phyloP scores from a whole-genome alignment of 2,113 vertebrate genomes.

The Isichthys henryi region DNA sequence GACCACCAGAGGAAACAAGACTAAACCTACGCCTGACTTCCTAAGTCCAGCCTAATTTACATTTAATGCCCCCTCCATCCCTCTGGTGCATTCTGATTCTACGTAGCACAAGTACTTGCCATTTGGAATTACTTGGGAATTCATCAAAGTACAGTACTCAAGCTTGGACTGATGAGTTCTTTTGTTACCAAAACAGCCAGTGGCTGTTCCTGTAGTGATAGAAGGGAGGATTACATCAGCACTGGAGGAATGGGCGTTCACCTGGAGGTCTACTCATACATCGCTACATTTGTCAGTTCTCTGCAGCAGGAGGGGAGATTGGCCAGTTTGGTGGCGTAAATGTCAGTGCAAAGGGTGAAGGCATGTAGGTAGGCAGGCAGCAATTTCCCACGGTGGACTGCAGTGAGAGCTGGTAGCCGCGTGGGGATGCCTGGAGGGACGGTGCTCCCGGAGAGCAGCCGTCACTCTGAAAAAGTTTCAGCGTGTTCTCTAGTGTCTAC shows the following conservation, averaged over 20 bases:
- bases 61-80: neutral
- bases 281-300: conserved; percentile 4
- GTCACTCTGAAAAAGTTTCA: neutral
- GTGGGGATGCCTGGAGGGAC: neutral
- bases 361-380: neutral
- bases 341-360: neutral
- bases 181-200: conserved; percentile 1
- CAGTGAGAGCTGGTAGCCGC: neutral
- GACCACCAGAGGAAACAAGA: neutral
- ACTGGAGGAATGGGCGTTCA: conserved; percentile 12
- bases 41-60: neutral
- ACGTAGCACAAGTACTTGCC: neutral
- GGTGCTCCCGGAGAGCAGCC: neutral
- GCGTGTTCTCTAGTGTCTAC: neutral
- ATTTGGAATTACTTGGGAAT: neutral
- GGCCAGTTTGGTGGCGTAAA: neutral
- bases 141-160: conserved; percentile 4
- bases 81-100: neutral
- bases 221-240: conserved; percentile 19
- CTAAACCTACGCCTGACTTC: neutral
- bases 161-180: conserved; percentile 12
- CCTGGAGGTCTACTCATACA: neutral
- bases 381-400: neutral
- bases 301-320: neutral
- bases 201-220: neutral